Base-by-base conservation (phyloP, 2,888 invertebrate species). In the Cistogaster globosa region DNA sequence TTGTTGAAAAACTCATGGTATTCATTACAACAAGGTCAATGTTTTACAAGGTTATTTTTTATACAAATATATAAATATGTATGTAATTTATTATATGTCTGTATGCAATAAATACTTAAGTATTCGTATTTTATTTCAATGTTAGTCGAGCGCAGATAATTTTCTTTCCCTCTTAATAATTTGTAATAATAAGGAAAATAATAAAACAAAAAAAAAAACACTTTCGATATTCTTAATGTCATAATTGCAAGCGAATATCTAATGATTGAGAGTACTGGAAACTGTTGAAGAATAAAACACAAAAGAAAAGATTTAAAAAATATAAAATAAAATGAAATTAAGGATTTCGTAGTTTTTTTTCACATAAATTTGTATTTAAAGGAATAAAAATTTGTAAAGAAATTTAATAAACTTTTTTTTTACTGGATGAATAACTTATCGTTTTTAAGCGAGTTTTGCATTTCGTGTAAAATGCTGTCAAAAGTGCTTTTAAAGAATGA, bases 101-200 rank as follows among this genome's bases (percentile, higher is more conserved):
- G 20, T 57, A 18, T n/a, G 7, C 7, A 53, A 53, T 8, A 72
- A 58, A 65, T 58, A 74, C 67, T 80, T 74, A 68, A 80, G 80
- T 80, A 74, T 53, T 74, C 67, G 80, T 80, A 74, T 67, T 74
- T 74, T 53, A 67, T 74, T 80, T 80, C 80, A 72, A 74, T 74
- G 57, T 67, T 74, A 78, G 68, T 62, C 53, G 69, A 78, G 77
- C 77, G 69, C 77, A 48, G 62, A 78, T 69, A 78, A 78, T 78
- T 78, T 68, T 62, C 26, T 57, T 14, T 58, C 51, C 58, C 48
- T 68, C 48, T 65, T 32, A 6, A 74, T 26, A 57, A 58, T 58
- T 68, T 65, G 32, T 32, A 48, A 38, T 74, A 76, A 67, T 36
- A 76, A 67, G n/a, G 38, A 32, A 58, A 58, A 45, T 26, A 26